These are phyloP conservation scores for Astatotilapia flaviijosephi DNA, from an alignment of 2,113 vertebrate genomes.

Conservation along the genomic window DNA sequence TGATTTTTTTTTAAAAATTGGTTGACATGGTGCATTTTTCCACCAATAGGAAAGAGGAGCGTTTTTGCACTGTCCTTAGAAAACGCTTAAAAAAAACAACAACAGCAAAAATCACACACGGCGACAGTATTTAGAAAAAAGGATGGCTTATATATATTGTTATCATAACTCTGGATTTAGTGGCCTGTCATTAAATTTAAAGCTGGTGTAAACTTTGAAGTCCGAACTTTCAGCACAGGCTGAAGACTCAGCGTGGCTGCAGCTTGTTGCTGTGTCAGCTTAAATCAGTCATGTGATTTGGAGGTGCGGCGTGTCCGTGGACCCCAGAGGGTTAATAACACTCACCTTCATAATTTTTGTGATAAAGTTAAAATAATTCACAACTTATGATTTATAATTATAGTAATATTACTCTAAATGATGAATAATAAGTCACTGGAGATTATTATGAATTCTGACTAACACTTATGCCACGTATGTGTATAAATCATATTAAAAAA, in stretches of 20 bases:
- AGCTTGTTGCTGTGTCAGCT: not conserved
- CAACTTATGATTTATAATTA: rapidly evolving
- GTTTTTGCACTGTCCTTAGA: not conserved
- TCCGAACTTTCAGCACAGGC: not conserved
- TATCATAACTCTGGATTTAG: not conserved
- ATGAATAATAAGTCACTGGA: not conserved
- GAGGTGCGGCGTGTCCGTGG: rapidly evolving
- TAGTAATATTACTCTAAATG: not conserved
- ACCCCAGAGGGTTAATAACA: rapidly evolving
- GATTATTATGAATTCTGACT: not conserved
- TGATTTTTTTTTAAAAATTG: rapidly evolving
- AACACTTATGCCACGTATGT: rapidly evolving
- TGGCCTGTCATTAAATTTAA: not conserved
- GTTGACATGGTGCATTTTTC: rapidly evolving
- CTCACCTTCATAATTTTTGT: not conserved
- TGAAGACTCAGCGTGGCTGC: not conserved
- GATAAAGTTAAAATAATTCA: not conserved
- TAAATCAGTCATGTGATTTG: rapidly evolving
- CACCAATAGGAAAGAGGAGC: not conserved
- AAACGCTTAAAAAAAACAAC: not conserved
- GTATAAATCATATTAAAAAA: not conserved
- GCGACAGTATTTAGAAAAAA: not conserved
- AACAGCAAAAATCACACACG: rapidly evolving
- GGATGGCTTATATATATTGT: not conserved
- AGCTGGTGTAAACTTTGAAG: not conserved